These are phyloP conservation scores for Aricia agestis DNA, from an alignment of 1,140 invertebrate genomes.

Conservation along the genomic window DNA sequence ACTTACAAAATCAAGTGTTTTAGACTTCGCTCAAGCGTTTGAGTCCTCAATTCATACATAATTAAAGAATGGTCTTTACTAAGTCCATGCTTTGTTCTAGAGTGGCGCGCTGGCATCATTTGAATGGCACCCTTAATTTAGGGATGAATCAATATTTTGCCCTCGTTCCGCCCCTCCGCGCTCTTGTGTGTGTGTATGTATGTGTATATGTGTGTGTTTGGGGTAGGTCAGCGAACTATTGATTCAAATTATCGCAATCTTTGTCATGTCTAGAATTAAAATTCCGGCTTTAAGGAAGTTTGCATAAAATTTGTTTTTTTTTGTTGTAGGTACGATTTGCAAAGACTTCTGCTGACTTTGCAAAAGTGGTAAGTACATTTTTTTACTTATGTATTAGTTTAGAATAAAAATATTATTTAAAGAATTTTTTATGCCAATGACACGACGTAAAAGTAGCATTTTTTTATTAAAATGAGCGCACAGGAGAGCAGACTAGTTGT, in stretches of 20 bases:
- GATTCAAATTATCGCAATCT: conserved; percentile 20
- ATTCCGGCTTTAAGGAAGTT: neutral
- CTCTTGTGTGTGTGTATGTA: conserved; percentile 33
- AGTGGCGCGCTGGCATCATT: conserved; percentile 4
- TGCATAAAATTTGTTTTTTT: neutral
- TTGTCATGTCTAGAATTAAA: neutral
- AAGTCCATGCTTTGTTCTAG: conserved; percentile 1
- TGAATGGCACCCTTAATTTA: conserved; percentile 37
- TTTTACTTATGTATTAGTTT: no score
- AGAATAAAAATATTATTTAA: no score
- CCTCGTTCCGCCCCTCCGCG: conserved; percentile 33
- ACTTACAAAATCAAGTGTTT: neutral
- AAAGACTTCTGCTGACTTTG: neutral
- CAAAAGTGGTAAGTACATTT: no score
- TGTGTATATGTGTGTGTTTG: conserved; percentile 34
- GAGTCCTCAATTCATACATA: neutral
- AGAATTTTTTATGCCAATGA: no score
- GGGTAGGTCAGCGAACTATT: conserved; percentile 46
- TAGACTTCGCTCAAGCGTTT: neutral
- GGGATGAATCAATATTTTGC: conserved; percentile 53
- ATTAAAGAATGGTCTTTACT: neutral
- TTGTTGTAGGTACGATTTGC: neutral
- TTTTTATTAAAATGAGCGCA: no score
- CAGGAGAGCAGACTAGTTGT: no score
- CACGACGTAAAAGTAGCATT: no score